Conservation (phyloP, 2,113 vertebrate species). For the Marmota monax region DNA sequence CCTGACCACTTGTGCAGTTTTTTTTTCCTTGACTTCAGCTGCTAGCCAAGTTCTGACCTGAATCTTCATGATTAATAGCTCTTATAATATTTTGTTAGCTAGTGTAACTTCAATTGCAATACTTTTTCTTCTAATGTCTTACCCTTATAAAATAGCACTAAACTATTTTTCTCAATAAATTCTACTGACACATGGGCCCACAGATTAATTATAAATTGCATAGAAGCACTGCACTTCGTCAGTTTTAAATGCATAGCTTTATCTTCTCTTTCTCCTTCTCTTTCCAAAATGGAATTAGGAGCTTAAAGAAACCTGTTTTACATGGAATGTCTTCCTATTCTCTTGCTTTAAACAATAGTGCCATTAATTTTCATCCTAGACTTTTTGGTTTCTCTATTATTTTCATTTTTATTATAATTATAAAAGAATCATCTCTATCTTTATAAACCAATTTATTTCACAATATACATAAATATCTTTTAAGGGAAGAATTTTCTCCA, state of each 20-base stretch:
- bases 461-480: constrained; percentile 37
- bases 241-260: constrained; percentile 78
- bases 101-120: constrained; percentile 70
- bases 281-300: constrained; percentile 72
- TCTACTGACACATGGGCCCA: constrained; percentile 68
- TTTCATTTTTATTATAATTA: constrained; percentile 66
- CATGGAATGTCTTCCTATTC: constrained; percentile 45
- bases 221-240: constrained; percentile 73
- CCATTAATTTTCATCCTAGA: constrained; percentile 71
- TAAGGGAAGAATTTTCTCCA: constrained; percentile 62
- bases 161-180: constrained; percentile 82
- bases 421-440: constrained; percentile 55
- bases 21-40: constrained; percentile 54
- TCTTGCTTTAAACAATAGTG: constrained; percentile 72
- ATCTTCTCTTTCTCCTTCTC: constrained; percentile 69
- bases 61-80: constrained; percentile 79
- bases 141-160: constrained; percentile 75
- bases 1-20: constrained; percentile 24
- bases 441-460: constrained; percentile 58
- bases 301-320: constrained; percentile 68
- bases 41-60: constrained; percentile 45
- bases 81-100: constrained; percentile 76
- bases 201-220: constrained; percentile 82
- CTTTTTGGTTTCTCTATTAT: constrained; percentile 52
- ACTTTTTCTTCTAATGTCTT: constrained; percentile 77